Evolutionary conservation across 1,140 invertebrate species (phyloP).

Genomic region (Thereuonema tuberculata): DNA sequence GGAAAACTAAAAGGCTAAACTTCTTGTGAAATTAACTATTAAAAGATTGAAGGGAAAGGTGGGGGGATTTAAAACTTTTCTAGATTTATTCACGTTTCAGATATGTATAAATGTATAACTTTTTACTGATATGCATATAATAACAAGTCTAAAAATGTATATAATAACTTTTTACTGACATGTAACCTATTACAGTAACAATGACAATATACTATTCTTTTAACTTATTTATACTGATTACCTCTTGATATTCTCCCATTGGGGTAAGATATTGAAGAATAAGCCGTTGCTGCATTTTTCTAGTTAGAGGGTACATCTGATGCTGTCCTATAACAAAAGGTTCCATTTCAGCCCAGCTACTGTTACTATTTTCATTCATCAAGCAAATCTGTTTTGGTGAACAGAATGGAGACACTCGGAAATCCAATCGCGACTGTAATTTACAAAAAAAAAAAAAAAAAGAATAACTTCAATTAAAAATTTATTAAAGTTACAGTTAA

Average conservation of each 20-base stretch:
- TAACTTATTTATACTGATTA: constrained; percentile 28
- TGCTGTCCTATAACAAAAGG: constrained; percentile 68
- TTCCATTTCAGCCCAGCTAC: constrained; percentile 80
- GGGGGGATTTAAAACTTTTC: too few species aligned
- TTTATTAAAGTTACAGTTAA: not conserved
- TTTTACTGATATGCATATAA: too few species aligned
- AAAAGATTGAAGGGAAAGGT: too few species aligned
- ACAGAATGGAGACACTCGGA: not conserved
- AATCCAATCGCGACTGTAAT: not conserved
- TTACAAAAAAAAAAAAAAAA: too few species aligned
- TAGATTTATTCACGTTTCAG: too few species aligned
- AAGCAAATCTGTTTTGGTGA: constrained; percentile 1
- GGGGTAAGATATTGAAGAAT: constrained; percentile 84
- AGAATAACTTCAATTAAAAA: not conserved
- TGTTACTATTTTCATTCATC: constrained; percentile 46
- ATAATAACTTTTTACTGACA: too few species aligned
- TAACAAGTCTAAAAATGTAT: too few species aligned
- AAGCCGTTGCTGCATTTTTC: constrained; percentile 75
- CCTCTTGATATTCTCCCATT: constrained; percentile 94
- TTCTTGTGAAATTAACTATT: too few species aligned
- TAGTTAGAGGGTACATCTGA: constrained; percentile 72
- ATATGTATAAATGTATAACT: too few species aligned
- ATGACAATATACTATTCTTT: too few species aligned
- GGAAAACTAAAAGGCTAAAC: too few species aligned
- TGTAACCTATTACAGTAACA: too few species aligned